Base-by-base conservation (phyloP, 2,797 vertebrate species). In the Sternarchorhynchus goeldii region DNA sequence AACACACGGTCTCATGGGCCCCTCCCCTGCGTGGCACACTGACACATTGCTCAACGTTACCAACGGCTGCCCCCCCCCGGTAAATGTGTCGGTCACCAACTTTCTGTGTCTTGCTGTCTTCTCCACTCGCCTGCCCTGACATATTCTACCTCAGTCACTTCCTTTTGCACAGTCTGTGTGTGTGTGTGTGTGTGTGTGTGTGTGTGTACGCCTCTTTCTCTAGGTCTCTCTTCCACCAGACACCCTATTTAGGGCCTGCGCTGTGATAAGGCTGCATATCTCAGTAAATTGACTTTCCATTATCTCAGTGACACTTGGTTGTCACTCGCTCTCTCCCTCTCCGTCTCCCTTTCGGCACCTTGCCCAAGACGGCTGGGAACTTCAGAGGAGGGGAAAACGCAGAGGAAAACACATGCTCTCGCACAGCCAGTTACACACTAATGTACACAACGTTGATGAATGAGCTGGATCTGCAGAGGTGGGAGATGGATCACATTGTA, bases 241-340 rank as follows among this genome's bases (percentile, higher is more conserved):
- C 78, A 77, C 81, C 86, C 87, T 76, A 70, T 89, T 89, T 90
- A 91, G 89, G 82, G 85, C 89, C 84, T 82, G 75, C 82, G 87
- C 85, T 84, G 73, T 90, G 93, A 92, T 91, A 90, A 91, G 75
- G 69, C 83, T 68, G 58, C 70, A 80, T 80, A 87, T 88, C 82
- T 76, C 60, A 82, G 80, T 66, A 86, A 88, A 90, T 88, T 75
- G 88, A 90, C 88, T 91, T 90, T 91, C 90, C 88, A 88, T 91
- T 88, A 91, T 92, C 92, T 90, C 87, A 87, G 63, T 65, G 80
- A 83, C 86, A 88, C 83, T 86, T 73, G 76, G 76, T 45, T 6
- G 53, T 86, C 84, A 77, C 81, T 77, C 17, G 5, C 31, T 18
- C 16, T 39, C 25, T n/a, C 45, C 50, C 62, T 78, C 55, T 34